Evolutionary conservation across 2,797 vertebrate species (phyloP), one percentile per base, ranked within the genome.

Genomic region (Pangasius djambal): DNA sequence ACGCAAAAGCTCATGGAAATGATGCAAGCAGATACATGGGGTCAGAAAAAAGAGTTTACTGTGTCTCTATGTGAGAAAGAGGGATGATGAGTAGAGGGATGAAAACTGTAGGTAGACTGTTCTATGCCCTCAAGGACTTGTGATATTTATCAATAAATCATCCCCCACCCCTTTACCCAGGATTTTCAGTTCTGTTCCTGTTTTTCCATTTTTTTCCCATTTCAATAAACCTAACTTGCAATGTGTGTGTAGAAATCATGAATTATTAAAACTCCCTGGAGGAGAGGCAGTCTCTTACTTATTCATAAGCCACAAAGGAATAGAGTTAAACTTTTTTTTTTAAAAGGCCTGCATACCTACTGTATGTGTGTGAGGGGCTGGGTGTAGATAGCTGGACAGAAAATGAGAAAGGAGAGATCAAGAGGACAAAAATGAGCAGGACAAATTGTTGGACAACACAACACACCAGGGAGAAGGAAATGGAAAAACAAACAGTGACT

Each of bases 201-300:
- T 92, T 92, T 93, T 86, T 92, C 74, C 85, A 59, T 78, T 87
- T 77, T 16, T 75, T 10, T 40, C 95, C 96, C 93, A 87, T 95
- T 96, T 96, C 95, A 93, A 95, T 96, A 97, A 96, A 96, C 96
- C 96, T 95, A 95, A 94, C 93, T 94, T 96, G 94, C 92, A 93
- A 92, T 93, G 86, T 93, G 93, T 92, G 94, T 93, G 93, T 92
- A 91, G 90, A 92, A 85, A 91, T 91, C 88, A 93, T 96, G 94
- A 97, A 97, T 97, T 97, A 97, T 97, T 97, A 95, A 97, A 90
- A 92, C 89, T 94, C 95, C 96, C 96, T 94, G 95, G 93, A 96
- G 95, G 96, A 95, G 94, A 83, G 87, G 93, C 95, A 93, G 93
- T 93, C 93, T 93, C 95, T 97, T 96, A 96, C 95, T 97, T 97